Percentiles rank a stretch among this genome's conserved stretches.
Evolutionary conservation across 1,140 invertebrate genomes (phyloP).

Genomic region (Zaprionus capensis): DNA sequence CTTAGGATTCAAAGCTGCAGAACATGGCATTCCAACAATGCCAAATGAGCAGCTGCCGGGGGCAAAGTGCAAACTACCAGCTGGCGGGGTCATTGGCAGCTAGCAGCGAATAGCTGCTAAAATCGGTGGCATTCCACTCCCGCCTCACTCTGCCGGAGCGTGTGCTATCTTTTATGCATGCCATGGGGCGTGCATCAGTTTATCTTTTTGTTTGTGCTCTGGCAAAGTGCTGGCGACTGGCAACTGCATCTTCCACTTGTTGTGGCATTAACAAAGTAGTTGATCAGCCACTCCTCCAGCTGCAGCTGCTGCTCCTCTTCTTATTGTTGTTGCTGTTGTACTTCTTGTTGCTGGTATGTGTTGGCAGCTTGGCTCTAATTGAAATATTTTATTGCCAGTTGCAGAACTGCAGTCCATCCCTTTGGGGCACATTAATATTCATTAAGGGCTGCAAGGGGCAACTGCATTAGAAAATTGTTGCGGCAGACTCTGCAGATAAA

Average conservation of each 20-base stretch:
- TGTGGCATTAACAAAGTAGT: conserved; percentile 79
- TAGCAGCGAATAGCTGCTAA: conserved; percentile 20
- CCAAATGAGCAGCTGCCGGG: conserved; percentile 14
- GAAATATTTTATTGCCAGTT: conserved; percentile 79
- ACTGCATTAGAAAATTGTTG: conserved; percentile 78
- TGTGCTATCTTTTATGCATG: conserved; percentile 65
- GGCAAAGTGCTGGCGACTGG: conserved; percentile 36
- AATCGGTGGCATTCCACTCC: conserved; percentile 3
- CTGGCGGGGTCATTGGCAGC: conserved; percentile 20
- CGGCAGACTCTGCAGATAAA: conserved; percentile 58
- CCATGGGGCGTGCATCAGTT: conserved; percentile 48
- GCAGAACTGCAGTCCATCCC: conserved; percentile 18
- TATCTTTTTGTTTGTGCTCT: conserved; percentile 56
- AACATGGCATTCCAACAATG: conserved; percentile 9
- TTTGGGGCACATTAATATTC: conserved; percentile 70
- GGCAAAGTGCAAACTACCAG: not conserved
- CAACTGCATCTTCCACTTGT: conserved; percentile 71
- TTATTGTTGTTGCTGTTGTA: conserved; percentile 5
- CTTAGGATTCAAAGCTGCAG: not conserved
- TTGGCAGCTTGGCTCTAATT: conserved; percentile 77
- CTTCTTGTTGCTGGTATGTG: conserved; percentile 52
- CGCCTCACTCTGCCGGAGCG: not conserved
- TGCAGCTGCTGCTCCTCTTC: not conserved
- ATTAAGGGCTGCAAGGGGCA: conserved; percentile 58
- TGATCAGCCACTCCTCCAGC: conserved; percentile 54